Percentiles rank a stretch among this genome's conserved stretches.
Evolutionary conservation across 2,113 vertebrate species (phyloP).

Genomic region (Muntiacus reevesi): DNA sequence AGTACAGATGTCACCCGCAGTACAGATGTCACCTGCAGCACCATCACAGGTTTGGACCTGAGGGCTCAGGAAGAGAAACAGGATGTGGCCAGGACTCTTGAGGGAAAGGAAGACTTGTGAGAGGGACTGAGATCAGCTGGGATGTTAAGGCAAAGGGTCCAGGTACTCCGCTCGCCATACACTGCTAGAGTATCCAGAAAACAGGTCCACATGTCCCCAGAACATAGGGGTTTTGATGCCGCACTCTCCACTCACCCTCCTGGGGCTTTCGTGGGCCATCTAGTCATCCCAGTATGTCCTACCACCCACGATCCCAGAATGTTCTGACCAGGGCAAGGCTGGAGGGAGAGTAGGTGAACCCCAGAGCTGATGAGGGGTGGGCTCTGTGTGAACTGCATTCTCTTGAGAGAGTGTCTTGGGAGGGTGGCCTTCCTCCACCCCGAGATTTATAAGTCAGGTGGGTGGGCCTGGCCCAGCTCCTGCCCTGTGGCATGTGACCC

Average conservation of each 20-base stretch:
- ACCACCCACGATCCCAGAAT: rapidly evolving
- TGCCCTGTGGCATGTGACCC: no score
- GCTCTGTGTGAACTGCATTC: rapidly evolving
- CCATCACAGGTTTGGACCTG: neutral
- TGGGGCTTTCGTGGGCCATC: neutral
- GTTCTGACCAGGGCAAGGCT: neutral
- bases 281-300: neutral
- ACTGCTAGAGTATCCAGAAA: neutral
- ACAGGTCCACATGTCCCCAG: neutral
- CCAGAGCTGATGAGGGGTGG: rapidly evolving
- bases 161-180: rapidly evolving
- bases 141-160: neutral
- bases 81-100: neutral
- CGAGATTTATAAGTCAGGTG: rapidly evolving
- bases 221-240: neutral
- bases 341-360: neutral
- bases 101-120: neutral
- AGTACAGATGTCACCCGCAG: rapidly evolving
- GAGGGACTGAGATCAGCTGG: neutral
- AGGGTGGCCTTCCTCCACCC: neutral
- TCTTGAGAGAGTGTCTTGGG: neutral
- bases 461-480: neutral
- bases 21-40: rapidly evolving
- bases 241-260: neutral
- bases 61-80: neutral